These are phyloP conservation scores for Aplochiton taeniatus DNA, from an alignment of 2,797 vertebrate species.

Conservation along the genomic window DNA sequence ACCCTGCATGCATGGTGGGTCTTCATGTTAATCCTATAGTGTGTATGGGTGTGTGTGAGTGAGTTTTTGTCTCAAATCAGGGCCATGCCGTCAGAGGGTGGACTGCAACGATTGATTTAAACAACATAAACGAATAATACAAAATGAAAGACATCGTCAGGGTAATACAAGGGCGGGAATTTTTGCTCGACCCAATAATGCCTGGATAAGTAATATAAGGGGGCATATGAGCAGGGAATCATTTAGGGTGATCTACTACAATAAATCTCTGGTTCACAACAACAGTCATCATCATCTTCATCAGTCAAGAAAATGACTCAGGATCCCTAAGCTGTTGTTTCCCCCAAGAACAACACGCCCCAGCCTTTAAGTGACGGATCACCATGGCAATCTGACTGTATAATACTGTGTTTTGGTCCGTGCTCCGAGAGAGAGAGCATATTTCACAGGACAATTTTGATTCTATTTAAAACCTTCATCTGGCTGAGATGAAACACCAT, in stretches of 20 bases:
- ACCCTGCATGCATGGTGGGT: constrained; percentile 25
- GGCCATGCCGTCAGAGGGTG: no score
- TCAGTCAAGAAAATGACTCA: background rate
- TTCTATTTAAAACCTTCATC: constrained; percentile 27
- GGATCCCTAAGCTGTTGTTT: constrained; percentile 9
- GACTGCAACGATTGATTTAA: no score
- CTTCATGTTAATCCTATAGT: background rate
- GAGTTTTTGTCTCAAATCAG: no score
- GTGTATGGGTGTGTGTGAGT: no score
- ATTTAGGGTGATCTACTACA: no score
- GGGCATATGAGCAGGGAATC: no score
- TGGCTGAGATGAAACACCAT: constrained; percentile 36
- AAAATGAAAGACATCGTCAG: no score
- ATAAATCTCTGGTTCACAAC: no score
- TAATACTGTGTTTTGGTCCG: constrained; percentile 5
- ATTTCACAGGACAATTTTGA: constrained; percentile 25
- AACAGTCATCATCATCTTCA: background rate
- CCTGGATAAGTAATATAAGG: no score
- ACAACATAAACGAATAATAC: no score
- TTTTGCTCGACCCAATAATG: no score
- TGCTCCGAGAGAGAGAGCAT: constrained; percentile 11
- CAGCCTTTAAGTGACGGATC: constrained; percentile 31
- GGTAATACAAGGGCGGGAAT: no score
- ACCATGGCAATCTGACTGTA: constrained; percentile 26
- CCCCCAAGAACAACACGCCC: constrained; percentile 4